These are phyloP conservation scores for Campoplex capitator DNA, from an alignment of 2,888 invertebrate species.

Conservation along the genomic window DNA sequence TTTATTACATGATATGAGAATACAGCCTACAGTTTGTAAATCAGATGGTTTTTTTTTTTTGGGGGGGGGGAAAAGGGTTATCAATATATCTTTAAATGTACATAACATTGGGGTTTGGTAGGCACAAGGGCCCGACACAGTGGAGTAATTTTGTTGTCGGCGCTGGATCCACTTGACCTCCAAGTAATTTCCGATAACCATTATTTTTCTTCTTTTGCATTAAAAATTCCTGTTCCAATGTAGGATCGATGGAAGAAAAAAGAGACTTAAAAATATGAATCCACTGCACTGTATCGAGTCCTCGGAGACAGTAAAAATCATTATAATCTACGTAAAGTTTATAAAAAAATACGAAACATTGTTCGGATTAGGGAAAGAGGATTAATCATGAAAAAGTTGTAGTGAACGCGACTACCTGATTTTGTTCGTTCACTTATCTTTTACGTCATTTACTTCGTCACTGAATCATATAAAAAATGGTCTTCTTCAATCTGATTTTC, in stretches of 20 bases:
- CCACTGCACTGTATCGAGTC: slow-evolving; percentile 60
- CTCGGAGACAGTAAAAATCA: slow-evolving; percentile 36
- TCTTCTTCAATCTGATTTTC: slow-evolving; percentile 15
- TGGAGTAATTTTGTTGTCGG: slow-evolving; percentile 49
- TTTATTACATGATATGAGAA: slow-evolving; percentile 83
- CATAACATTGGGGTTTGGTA: slow-evolving; percentile 77
- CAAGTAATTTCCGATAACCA: slow-evolving; percentile 18
- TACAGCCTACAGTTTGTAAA: slow-evolving; percentile 83
- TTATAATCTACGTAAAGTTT: slow-evolving; percentile 58
- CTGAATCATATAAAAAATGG: slow-evolving; percentile 52
- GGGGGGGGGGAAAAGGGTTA: slow-evolving; percentile 71
- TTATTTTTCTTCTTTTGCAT: neutral
- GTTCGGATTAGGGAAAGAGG: slow-evolving; percentile 68
- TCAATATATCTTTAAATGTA: slow-evolving; percentile 82
- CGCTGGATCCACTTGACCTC: slow-evolving; percentile 10
- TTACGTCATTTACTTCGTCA: slow-evolving; percentile 19
- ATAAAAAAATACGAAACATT: slow-evolving; percentile 70
- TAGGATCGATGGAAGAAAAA: slow-evolving; percentile 1
- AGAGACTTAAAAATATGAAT: slow-evolving; percentile 31
- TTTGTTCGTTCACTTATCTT: slow-evolving; percentile 17
- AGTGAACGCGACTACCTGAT: slow-evolving; percentile 1
- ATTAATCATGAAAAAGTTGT: slow-evolving; percentile 42
- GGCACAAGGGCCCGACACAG: slow-evolving; percentile 74
- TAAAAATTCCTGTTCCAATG: slow-evolving; percentile 19
- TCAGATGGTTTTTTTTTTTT: slow-evolving; percentile 68